Conservation (phyloP, 2,797 vertebrate genomes). For the Pangasius sanitwongsei region DNA sequence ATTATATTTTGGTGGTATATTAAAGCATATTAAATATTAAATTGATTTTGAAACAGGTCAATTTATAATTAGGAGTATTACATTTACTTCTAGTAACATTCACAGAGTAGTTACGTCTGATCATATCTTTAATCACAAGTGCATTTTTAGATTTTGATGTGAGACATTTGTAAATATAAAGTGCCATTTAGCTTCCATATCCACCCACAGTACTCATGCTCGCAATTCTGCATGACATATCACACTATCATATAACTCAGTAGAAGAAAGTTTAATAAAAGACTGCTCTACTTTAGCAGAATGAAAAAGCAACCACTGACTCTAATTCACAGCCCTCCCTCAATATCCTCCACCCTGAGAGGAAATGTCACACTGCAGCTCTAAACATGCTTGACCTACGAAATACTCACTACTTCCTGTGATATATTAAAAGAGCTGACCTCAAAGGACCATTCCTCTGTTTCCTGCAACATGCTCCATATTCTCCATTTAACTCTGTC, state of each 20-base stretch:
- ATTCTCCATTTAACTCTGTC: slow-evolving; percentile 19
- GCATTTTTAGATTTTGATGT: background rate
- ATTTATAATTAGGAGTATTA: background rate
- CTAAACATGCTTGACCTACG: slow-evolving; percentile 6
- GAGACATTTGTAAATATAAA: background rate
- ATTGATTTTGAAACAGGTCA: background rate
- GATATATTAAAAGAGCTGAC: slow-evolving; percentile 53
- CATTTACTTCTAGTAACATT: background rate
- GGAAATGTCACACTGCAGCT: slow-evolving; percentile 5
- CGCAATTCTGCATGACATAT: background rate
- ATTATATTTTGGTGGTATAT: background rate
- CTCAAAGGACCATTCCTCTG: slow-evolving; percentile 49
- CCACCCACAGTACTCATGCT: background rate
- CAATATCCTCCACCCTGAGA: background rate
- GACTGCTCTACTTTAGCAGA: background rate
- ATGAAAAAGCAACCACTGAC: background rate
- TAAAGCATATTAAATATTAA: background rate
- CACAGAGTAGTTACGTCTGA: background rate
- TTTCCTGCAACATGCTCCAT: slow-evolving; percentile 54
- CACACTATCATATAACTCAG: background rate
- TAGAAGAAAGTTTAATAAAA: background rate
- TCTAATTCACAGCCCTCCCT: background rate
- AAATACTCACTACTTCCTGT: slow-evolving; percentile 33
- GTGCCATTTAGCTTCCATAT: background rate
- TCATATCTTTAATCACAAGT: background rate